Evolutionary conservation across 2,888 invertebrate species (phyloP), one percentile per base, ranked within the genome.

Genomic region (Acanthopleura granulata): DNA sequence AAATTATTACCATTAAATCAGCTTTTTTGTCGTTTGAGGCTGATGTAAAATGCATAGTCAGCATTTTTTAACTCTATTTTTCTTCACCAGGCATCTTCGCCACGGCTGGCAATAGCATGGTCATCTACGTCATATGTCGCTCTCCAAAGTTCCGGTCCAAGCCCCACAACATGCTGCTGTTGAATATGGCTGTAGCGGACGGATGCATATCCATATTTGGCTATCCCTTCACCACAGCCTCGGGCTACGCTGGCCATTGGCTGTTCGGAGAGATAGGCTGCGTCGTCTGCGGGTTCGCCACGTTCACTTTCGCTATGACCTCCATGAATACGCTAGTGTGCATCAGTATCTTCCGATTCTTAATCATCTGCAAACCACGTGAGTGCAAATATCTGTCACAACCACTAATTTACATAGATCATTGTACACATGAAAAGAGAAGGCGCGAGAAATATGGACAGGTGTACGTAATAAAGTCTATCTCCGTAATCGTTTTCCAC

Each of bases 121-220:
- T 78, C 0, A 78, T 78, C 62, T 30, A 40, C 27, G 62, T 76
- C 11, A 62, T 76, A 25, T 12, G 27, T 3, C 57, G 30, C 49
- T 51, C 69, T 49, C 76, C 66, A 49, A 66, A 70, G 72, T 49
- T 74, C 11, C 66, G 49, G 22, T 61, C 27, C 22, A 62, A 70
- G 22, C 57, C 70, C 11, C 74, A 76, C 50, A 73, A 74, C 70
- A n/a, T 73, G 50, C 61, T 78, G 40, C 70, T 78, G 22, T 50
- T 78, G 50, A 78, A 76, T 62, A 72, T 78, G 57, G 78, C 78
- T 62, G 30, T 76, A 0, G 71, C 75, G n/a, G 78, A 78, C 66
- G 25, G 74, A 4, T 72, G 74, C 29, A 73, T 78, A 27, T 66
- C 75, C 51, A 22, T 78, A 12, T 76, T 74, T 40, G 78, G 76